phyloP scores from a whole-genome alignment of 2,113 vertebrate genomes.

The Zosterops japonicus region DNA sequence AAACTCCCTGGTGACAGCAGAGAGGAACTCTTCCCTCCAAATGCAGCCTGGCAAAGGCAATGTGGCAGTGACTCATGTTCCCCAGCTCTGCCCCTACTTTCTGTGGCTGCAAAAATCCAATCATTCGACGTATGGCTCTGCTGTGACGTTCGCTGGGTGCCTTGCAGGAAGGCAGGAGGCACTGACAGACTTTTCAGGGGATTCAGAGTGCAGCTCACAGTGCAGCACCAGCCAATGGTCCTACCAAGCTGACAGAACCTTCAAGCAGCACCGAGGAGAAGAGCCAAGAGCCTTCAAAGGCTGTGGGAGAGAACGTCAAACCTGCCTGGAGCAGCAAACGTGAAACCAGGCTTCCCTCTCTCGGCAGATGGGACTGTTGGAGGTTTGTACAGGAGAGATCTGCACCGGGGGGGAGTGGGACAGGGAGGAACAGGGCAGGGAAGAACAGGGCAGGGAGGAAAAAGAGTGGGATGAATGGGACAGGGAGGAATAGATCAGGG shows the following conservation, averaged over 20 bases:
- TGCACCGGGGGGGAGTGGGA: background rate
- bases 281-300: background rate
- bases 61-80: background rate
- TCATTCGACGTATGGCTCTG: rapidly evolving
- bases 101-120: background rate
- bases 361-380: background rate
- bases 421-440: background rate
- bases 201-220: background rate
- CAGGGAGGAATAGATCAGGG: background rate
- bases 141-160: background rate
- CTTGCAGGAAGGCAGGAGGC: background rate
- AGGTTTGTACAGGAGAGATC: background rate
- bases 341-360: background rate
- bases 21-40: background rate
- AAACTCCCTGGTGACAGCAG: background rate
- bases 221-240: background rate
- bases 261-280: background rate
- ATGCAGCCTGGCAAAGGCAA: background rate
- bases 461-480: background rate
- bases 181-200: background rate
- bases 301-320: background rate
- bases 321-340: background rate
- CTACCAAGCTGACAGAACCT: background rate
- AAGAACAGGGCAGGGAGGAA: background rate
- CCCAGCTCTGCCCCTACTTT: background rate